Conservation (phyloP, 2,113 vertebrate genomes). For the Podilymbus podiceps region DNA sequence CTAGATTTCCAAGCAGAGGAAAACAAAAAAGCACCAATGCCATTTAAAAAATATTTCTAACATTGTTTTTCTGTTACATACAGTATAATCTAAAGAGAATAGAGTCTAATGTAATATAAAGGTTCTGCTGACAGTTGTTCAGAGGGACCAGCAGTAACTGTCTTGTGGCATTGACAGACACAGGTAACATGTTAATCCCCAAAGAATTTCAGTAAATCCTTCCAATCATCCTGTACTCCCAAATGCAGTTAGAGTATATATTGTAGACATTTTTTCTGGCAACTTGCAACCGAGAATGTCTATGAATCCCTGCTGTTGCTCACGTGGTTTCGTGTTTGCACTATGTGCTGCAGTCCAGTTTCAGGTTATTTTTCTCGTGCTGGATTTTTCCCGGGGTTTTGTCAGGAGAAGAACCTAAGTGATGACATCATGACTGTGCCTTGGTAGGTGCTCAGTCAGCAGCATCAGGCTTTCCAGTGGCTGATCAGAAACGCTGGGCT, state of each 20-base stretch:
- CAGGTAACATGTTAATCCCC: neutral
- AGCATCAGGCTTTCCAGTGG: neutral
- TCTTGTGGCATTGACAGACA: neutral
- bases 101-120: neutral
- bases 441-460: neutral
- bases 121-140: neutral
- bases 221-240: neutral
- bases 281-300: neutral
- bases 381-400: neutral
- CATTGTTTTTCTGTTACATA: neutral
- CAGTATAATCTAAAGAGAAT: neutral
- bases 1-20: neutral
- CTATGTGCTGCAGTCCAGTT: neutral
- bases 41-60: neutral
- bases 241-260: neutral
- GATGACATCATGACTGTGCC: neutral
- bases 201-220: neutral
- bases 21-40: neutral
- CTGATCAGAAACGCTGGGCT: neutral
- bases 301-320: neutral
- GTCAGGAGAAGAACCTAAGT: neutral
- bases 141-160: neutral
- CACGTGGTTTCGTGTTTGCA: neutral
- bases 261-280: neutral
- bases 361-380: neutral